A percentile compares a stretch with the other conserved stretches of the same genome.
These are phyloP conservation scores for Microctenopoma stevenorrisi DNA, from an alignment of 2,797 vertebrate species.

Conservation along the genomic window DNA sequence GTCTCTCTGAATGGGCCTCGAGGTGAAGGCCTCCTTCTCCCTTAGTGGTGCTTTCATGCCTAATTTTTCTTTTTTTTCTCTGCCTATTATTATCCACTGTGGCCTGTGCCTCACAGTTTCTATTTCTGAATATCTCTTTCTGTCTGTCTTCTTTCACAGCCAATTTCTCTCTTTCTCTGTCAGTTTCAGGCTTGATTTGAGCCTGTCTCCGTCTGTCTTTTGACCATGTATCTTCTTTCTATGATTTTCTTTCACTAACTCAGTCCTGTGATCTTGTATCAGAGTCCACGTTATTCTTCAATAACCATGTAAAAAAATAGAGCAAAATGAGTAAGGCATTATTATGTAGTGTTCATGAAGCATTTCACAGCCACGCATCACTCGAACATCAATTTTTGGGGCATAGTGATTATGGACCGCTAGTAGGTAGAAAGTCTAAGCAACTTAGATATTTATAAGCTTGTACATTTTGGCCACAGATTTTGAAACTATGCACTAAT, in stretches of 20 bases:
- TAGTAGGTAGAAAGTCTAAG: not conserved
- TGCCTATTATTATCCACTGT: slow-evolving; percentile 30
- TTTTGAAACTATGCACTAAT: not conserved
- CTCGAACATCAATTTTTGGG: slow-evolving; percentile 44
- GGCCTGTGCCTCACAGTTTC: slow-evolving; percentile 25
- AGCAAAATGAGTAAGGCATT: slow-evolving; percentile 35
- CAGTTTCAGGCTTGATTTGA: slow-evolving; percentile 27
- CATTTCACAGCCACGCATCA: slow-evolving; percentile 47
- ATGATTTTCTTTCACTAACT: slow-evolving; percentile 10
- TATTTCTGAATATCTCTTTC: slow-evolving; percentile 33
- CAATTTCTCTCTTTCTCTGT: slow-evolving; percentile 24
- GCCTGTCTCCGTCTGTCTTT: slow-evolving; percentile 7
- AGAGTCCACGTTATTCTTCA: slow-evolving; percentile 38
- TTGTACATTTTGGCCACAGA: not conserved
- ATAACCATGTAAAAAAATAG: slow-evolving; percentile 39
- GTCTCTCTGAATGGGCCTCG: slow-evolving; percentile 39
- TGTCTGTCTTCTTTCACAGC: slow-evolving; percentile 25
- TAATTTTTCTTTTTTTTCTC: slow-evolving; percentile 45
- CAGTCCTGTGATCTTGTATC: slow-evolving; percentile 10
- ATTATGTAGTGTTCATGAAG: slow-evolving; percentile 27
- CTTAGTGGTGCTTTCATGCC: slow-evolving; percentile 45
- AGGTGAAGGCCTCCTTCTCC: slow-evolving; percentile 55
- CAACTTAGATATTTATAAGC: not conserved
- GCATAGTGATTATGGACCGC: slow-evolving; percentile 19
- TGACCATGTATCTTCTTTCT: slow-evolving; percentile 9